phyloP scores from a whole-genome alignment of 2,113 vertebrate species.

The Oriolus oriolus region DNA sequence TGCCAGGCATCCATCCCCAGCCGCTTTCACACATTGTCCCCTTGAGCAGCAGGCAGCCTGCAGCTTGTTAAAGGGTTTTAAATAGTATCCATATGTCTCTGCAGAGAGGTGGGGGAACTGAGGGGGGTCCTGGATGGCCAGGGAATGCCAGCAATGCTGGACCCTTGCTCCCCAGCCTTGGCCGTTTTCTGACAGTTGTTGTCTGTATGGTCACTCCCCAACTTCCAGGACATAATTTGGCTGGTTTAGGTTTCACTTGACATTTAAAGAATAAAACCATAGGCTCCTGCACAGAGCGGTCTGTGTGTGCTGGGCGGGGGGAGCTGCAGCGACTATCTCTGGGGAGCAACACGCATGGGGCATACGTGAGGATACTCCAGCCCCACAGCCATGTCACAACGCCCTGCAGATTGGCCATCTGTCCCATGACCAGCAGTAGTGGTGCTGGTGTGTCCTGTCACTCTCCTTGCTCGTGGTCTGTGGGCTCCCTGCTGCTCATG shows the following conservation, averaged over 20 bases:
- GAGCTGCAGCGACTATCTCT: background rate
- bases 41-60: conserved; percentile 59
- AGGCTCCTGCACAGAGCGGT: background rate
- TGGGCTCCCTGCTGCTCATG: background rate
- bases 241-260: conserved; percentile 59
- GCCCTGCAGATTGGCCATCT: background rate
- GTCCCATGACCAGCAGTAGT: rapidly evolving
- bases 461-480: background rate
- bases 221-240: conserved; percentile 26
- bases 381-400: background rate
- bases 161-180: conserved; percentile 19
- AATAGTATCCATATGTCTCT: conserved; percentile 74
- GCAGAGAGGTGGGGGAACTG: conserved; percentile 5
- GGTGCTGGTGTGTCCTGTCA: background rate
- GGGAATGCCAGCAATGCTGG: conserved; percentile 72
- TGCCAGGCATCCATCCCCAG: conserved; percentile 62
- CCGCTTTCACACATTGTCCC: conserved; percentile 27
- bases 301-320: background rate
- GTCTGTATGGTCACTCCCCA: background rate
- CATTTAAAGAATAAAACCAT: conserved; percentile 55
- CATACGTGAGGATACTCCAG: background rate
- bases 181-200: conserved; percentile 66
- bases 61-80: conserved; percentile 66
- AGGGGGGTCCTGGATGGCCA: conserved; percentile 28
- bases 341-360: background rate